Base-by-base conservation (phyloP, 1,140 invertebrate genomes). In the Lysiphlebus fabarum region DNA sequence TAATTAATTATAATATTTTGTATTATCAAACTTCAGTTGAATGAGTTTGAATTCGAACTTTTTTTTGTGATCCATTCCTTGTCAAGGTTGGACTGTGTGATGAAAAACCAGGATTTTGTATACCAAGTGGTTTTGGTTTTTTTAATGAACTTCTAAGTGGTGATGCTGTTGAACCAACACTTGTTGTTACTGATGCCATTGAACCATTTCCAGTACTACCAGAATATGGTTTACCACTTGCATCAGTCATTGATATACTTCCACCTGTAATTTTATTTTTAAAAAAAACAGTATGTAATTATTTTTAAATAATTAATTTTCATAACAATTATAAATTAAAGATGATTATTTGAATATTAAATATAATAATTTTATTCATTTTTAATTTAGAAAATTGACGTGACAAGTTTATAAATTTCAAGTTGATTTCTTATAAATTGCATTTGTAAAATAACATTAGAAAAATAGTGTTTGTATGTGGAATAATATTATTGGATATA, bases 11-110 rank as follows among this genome's bases (percentile, higher is more conserved):
- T 26, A 11, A 53, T 41, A 40, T 8, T 45, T 45, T 7, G 9
- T 43, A 36, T 36, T 36, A 12, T 81, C 81, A 91, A 42, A 92
- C 91, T 71, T 92, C 90, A 3, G 91, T 93, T 63, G 90, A 91
- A 66, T 91, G 89, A 11, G 90, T 92, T 72, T 93, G 90, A 76
- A 93, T 92, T 26, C 91, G 83, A 10, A 93, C 91, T 81, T 92
- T 92, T 70, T 92, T 92, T 60, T 90, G 87, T 64, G 89, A 91
- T 1, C 90, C 90, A 65, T 92, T 92, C 43, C 91, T 82, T 26
- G 87, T 85, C 10, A 92, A 77, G 0, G 90, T 89, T 2, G 90
- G 91, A 9, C 90, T 92, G 58, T 88, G 86, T 1, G 87, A 85
- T 2, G 88, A 90, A 65, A 88, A 91, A 14, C 90, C 90, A 0